Evolutionary conservation across 2,113 vertebrate genomes (phyloP), one percentile per base, ranked within the genome.

Genomic region (Fregata magnificens): DNA sequence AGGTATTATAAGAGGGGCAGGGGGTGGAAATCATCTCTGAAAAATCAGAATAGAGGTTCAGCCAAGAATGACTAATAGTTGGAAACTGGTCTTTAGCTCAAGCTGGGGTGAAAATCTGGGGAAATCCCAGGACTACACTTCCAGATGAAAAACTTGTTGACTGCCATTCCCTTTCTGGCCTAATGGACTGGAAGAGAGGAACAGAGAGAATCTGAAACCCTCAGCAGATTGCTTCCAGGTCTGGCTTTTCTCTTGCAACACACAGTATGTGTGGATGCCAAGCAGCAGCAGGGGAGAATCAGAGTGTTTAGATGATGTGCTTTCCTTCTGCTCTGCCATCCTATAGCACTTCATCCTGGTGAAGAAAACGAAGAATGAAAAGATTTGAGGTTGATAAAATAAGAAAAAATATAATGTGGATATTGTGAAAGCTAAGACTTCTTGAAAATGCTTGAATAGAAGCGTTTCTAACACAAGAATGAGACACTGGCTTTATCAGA

Each of bases 211-310:
- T 91, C 78, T 96, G 92, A 96, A 96, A 72, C 74, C n/a, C 96
- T 96, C 96, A 95, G 95, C 95, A 97, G 70, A 96, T 91, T 96
- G 66, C 49, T 96, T 95, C 93, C 90, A 94, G 93, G 90, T 93
- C 93, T 95, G 91, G 90, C 58, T 93, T 94, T 90, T 85, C 87
- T 96, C 84, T 91, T 91, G 87, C 89, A 85, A 26, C 76, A 34
- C 17, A 47, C 56, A 88, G 69, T 65, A 58, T 49, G 49, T 72
- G 40, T 53, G 74, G 62, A 91, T 96, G 96, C 93, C 93, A 96
- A 91, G 84, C 78, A 96, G 84, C 96, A 96, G 96, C 96, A 95
- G 96, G 96, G 87, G 96, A 96, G 45, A 90, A 87, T 87, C 70
- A 85, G 52, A 91, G 70, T 47, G 28, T 84, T 87, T 94, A 65